Evolutionary conservation across 30 jellyfish, hydroid and myxozoan species (phyloP).

Genomic region (Pelagia noctiluca): DNA sequence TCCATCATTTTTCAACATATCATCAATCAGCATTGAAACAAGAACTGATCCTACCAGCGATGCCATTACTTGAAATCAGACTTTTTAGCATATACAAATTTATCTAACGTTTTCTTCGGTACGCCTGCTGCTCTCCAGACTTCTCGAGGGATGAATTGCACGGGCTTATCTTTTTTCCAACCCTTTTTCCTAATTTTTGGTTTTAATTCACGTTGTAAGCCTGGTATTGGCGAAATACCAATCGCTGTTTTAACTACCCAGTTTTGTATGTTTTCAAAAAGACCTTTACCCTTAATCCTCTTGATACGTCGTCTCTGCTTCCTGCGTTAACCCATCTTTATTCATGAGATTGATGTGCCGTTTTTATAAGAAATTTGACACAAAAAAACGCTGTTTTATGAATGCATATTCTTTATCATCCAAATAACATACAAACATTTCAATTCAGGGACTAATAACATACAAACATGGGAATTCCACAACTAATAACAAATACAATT

Average conservation of each 20-base stretch:
- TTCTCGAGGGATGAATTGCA: neutral
- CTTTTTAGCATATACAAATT: neutral
- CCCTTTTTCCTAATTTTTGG: neutral
- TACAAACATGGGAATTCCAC: no score
- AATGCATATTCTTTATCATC: no score
- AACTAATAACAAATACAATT: no score
- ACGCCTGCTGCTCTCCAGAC: neutral
- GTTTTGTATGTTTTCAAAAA: neutral
- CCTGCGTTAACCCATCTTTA: neutral
- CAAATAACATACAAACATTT: no score
- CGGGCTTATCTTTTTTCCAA: neutral
- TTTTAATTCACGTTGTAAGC: neutral
- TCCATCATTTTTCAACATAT: constrained; percentile 23
- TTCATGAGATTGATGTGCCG: neutral
- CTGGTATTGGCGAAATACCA: constrained; percentile 4
- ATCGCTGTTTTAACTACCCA: constrained; percentile 20
- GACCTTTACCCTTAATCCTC: constrained; percentile 1
- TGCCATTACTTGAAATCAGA: neutral
- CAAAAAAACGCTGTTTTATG: neutral
- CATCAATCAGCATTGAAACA: neutral
- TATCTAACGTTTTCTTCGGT: neutral
- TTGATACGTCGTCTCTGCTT: neutral
- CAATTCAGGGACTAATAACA: no score
- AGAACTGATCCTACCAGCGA: neutral
- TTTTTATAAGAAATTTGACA: neutral